A percentile compares a stretch with the other conserved stretches of the same genome.
Conservation (phyloP, 2,888 invertebrate species). For the Drosophila bunnanda region DNA sequence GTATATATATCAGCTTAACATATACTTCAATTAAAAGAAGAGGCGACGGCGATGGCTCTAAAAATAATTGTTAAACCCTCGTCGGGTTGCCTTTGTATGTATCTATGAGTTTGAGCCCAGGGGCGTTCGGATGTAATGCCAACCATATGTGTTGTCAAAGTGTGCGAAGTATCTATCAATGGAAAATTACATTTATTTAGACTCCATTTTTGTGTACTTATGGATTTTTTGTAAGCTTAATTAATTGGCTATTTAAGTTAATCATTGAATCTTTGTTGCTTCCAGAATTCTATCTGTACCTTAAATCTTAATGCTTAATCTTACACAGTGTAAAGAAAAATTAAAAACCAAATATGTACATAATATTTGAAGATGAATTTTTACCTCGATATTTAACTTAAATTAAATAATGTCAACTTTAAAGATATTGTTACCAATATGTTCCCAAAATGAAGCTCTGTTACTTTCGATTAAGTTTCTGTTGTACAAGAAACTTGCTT, state of each 20-base stretch:
- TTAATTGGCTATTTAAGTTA: not conserved
- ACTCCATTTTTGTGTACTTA: not conserved
- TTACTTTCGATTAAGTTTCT: too few relatives aligned
- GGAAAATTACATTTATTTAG: not conserved
- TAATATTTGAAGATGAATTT: too few relatives aligned
- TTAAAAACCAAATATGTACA: too few relatives aligned
- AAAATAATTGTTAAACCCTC: conserved; percentile 26
- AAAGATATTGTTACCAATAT: too few relatives aligned
- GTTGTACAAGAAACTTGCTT: too few relatives aligned
- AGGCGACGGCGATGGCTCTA: conserved; percentile 2
- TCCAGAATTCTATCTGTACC: not conserved
- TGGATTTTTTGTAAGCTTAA: too few relatives aligned
- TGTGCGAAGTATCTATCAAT: conserved; percentile 1
- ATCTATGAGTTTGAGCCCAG: not conserved
- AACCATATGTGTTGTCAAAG: conserved; percentile 5
- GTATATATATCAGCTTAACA: conserved; percentile 22
- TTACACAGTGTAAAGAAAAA: too few relatives aligned
- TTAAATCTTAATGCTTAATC: not conserved
- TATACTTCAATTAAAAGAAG: conserved; percentile 37
- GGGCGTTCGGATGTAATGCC: not conserved
- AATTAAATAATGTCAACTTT: too few relatives aligned
- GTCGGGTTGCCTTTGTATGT: not conserved
- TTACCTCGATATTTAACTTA: too few relatives aligned
- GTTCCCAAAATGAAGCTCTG: too few relatives aligned
- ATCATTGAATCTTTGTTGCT: not conserved